These are phyloP conservation scores for Heliconius melpomene DNA, from an alignment of 1,140 invertebrate genomes.

Conservation along the genomic window DNA sequence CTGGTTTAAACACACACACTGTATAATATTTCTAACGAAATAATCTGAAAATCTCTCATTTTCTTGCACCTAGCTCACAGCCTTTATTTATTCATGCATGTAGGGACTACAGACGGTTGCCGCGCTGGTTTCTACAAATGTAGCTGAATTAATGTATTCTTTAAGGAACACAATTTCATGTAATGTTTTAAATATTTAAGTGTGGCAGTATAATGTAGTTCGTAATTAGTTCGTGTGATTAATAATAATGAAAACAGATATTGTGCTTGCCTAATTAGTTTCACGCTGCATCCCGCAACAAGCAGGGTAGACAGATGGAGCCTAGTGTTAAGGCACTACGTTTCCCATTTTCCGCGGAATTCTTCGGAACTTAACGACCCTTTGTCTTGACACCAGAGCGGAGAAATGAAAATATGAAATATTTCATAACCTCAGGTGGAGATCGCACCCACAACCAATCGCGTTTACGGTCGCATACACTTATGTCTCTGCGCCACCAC, in stretches of 20 bases:
- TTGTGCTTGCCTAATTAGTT: too few species aligned
- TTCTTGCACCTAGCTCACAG: constrained; percentile 49
- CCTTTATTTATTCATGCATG: constrained; percentile 62
- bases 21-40: constrained; percentile 50
- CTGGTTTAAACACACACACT: neutral
- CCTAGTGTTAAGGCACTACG: too few species aligned
- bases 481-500: too few species aligned
- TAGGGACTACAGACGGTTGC: constrained; percentile 41
- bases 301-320: too few species aligned
- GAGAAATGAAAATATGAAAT: too few species aligned
- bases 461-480: too few species aligned
- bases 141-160: constrained; percentile 27
- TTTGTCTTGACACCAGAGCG: too few species aligned
- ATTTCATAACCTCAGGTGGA: too few species aligned
- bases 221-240: neutral
- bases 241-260: neutral
- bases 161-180: constrained; percentile 24
- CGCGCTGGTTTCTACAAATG: constrained; percentile 32
- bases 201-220: neutral
- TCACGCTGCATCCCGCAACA: too few species aligned
- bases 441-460: too few species aligned
- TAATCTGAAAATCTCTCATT: constrained; percentile 56
- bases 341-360: too few species aligned
- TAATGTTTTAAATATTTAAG: neutral
- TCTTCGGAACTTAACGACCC: too few species aligned